Conservation (phyloP, 2,113 vertebrate species). For the Cryptomyrus ogoouensis region DNA sequence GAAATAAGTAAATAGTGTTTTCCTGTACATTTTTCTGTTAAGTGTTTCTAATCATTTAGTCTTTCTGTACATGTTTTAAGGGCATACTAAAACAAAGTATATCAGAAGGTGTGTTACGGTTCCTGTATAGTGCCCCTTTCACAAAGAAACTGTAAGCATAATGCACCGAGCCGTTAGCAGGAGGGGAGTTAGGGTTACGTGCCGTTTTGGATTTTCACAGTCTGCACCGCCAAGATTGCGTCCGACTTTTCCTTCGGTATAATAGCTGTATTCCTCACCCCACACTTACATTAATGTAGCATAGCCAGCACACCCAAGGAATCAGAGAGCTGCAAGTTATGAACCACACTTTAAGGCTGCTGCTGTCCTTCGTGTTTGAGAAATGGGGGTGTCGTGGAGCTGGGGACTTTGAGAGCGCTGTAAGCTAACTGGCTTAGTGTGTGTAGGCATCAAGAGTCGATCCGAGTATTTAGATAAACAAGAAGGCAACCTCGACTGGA, state of each 20-base stretch:
- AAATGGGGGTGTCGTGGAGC: background rate
- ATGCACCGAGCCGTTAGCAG: background rate
- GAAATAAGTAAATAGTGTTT: background rate
- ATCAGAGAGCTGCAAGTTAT: background rate
- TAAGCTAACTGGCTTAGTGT: background rate
- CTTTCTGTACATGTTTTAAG: conserved; percentile 10
- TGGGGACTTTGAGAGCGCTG: background rate
- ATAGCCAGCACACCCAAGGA: background rate
- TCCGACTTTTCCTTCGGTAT: background rate
- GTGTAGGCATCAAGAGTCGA: background rate
- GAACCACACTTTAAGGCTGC: background rate
- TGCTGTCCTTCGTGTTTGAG: background rate
- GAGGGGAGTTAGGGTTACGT: background rate
- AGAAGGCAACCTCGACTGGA: background rate
- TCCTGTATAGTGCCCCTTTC: background rate
- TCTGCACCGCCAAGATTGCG: background rate
- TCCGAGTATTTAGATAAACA: background rate
- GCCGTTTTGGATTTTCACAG: background rate
- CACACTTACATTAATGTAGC: background rate
- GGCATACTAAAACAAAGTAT: background rate
- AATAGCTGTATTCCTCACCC: background rate
- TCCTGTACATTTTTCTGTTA: background rate
- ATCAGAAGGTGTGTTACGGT: background rate
- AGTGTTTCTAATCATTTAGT: background rate
- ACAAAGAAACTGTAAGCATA: background rate